phyloP scores from a whole-genome alignment of 2,888 invertebrate genomes.

The Syritta pipiens region DNA sequence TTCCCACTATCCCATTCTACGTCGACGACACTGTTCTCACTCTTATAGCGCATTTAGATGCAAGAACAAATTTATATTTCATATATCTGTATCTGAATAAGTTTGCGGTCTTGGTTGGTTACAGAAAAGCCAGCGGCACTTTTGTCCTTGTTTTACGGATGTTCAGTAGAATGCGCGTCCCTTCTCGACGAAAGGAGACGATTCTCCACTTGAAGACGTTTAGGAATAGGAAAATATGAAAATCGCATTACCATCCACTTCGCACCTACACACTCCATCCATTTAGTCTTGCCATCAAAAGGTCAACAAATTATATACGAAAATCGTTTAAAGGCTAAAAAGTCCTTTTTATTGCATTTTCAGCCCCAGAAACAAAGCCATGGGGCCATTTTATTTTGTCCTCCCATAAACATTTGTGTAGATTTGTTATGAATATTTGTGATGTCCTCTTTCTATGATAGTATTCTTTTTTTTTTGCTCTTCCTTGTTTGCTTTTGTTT shows the following conservation, averaged over 20 bases:
- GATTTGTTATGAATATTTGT: conserved; percentile 60
- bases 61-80: conserved; percentile 34
- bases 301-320: conserved; percentile 59
- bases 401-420: conserved; percentile 52
- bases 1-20: too few species aligned
- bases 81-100: conserved; percentile 34
- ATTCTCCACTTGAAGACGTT: conserved; percentile 31
- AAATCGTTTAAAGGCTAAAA: conserved; percentile 64
- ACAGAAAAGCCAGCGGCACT: conserved; percentile 26
- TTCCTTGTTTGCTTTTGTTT: conserved; percentile 24
- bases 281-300: conserved; percentile 36
- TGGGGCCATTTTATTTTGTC: conserved; percentile 44
- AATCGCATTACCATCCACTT: conserved; percentile 44
- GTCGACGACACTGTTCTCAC: too few species aligned
- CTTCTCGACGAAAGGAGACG: background rate
- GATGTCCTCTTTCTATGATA: conserved; percentile 13
- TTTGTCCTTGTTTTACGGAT: conserved; percentile 28
- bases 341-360: conserved; percentile 54
- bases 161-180: conserved; percentile 3
- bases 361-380: conserved; percentile 46
- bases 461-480: conserved; percentile 7
- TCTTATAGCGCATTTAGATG: conserved; percentile 14
- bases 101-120: conserved; percentile 11
- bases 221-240: conserved; percentile 58
- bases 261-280: background rate